Evolutionary conservation across 2,113 vertebrate genomes (phyloP).

Genomic region (Numida meleagris): DNA sequence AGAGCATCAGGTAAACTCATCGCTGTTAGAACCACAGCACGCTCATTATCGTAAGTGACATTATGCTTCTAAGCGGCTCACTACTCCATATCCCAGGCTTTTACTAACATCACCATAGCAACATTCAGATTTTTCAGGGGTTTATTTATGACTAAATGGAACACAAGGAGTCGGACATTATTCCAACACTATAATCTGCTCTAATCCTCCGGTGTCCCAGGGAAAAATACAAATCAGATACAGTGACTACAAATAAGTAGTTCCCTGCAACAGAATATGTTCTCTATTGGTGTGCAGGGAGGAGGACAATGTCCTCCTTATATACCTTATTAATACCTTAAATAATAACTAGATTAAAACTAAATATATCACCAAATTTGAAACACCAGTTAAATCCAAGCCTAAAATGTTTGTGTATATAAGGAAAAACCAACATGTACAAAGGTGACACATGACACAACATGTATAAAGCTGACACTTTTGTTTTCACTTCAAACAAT

Average conservation of each 20-base stretch:
- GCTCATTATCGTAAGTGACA: constrained; percentile 69
- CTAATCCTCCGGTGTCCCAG: constrained; percentile 68
- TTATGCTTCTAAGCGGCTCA: constrained; percentile 46
- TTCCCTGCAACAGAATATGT: background rate
- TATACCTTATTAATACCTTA: too few species aligned
- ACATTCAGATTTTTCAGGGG: constrained; percentile 65
- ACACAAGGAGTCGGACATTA: constrained; percentile 73
- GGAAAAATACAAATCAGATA: constrained; percentile 64
- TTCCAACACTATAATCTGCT: constrained; percentile 74
- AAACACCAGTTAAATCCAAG: background rate
- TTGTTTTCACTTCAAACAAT: background rate
- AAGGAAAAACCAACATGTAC: background rate
- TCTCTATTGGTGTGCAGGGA: background rate
- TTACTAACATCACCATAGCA: constrained; percentile 67
- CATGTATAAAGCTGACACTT: background rate
- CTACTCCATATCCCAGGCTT: constrained; percentile 44
- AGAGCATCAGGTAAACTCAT: constrained; percentile 19
- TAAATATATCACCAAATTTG: background rate
- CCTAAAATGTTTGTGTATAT: background rate
- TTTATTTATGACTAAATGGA: constrained; percentile 77
- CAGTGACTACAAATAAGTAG: background rate
- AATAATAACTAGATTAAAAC: background rate
- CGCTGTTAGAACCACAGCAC: fast-evolving
- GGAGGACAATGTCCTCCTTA: background rate
- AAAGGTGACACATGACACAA: background rate